A percentile compares a stretch with the other conserved stretches of the same genome.
Conservation (phyloP, 2,113 vertebrate species). For the Drymodes brunneopygia region DNA sequence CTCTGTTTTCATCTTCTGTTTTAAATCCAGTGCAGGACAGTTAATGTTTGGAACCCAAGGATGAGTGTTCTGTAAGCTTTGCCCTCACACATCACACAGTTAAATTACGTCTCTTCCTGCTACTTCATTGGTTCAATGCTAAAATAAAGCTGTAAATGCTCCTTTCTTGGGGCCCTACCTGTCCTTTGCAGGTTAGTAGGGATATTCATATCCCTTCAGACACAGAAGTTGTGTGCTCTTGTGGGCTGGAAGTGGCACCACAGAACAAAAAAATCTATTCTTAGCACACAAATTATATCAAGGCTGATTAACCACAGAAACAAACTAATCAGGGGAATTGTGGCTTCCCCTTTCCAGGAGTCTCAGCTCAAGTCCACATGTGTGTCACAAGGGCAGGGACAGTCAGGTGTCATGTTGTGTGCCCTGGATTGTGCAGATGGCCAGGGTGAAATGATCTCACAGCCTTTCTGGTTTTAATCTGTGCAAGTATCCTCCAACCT, state of each 20-base stretch:
- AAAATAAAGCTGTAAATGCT: not conserved
- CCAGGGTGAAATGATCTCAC: not conserved
- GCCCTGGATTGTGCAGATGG: not conserved
- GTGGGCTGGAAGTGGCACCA: conserved; percentile 1
- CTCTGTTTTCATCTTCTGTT: not conserved
- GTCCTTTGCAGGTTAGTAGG: not conserved
- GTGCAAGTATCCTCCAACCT: fast-evolving
- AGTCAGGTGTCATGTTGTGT: fast-evolving
- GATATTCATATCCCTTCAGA: not conserved
- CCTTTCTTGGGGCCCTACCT: not conserved
- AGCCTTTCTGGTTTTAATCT: not conserved
- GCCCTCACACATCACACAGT: not conserved
- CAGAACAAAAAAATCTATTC: conserved; percentile 10
- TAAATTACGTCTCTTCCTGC: not conserved
- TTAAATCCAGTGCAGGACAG: not conserved
- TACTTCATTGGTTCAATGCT: not conserved
- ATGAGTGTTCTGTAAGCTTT: not conserved
- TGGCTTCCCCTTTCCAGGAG: not conserved
- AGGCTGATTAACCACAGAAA: conserved; percentile 22
- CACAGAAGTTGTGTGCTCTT: not conserved
- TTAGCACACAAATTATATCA: conserved; percentile 43
- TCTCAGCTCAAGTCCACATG: not conserved
- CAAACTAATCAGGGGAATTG: not conserved
- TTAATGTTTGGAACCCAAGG: not conserved
- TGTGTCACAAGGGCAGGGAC: not conserved